Evolutionary conservation across 2,113 vertebrate genomes (phyloP).

Genomic region (Eira barbara): DNA sequence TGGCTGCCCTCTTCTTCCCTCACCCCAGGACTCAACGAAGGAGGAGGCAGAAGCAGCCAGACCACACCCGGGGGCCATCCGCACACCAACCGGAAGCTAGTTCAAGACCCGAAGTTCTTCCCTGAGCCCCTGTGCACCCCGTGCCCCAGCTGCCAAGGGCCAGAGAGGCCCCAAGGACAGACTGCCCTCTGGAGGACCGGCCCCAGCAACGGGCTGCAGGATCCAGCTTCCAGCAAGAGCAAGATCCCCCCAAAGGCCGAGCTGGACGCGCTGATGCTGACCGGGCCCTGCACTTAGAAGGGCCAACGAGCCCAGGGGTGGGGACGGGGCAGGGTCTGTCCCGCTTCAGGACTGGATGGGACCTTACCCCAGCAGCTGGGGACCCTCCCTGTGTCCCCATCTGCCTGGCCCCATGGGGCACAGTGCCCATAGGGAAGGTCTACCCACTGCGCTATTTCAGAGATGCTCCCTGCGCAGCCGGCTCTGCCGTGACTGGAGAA

Average conservation of each 20-base stretch:
- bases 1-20: background rate
- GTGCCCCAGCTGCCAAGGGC: background rate
- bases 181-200: background rate
- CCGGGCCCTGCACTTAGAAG: too few relatives aligned
- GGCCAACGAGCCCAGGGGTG: background rate
- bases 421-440: background rate
- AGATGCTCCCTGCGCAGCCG: background rate
- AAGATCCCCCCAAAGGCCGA: background rate
- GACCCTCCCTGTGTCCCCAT: background rate
- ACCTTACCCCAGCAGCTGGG: background rate
- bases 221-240: background rate
- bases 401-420: fast-evolving
- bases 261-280: fast-evolving
- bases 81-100: background rate
- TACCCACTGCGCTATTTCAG: background rate
- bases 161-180: background rate
- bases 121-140: background rate
- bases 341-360: fast-evolving
- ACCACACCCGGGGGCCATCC: fast-evolving
- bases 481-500: fast-evolving
- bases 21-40: too few relatives aligned
- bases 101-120: background rate
- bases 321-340: background rate
- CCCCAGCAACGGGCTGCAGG: background rate
- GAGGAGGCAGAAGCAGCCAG: fast-evolving